Evolutionary conservation across 2,113 vertebrate genomes (phyloP).

Genomic region (Tragulus kanchil): DNA sequence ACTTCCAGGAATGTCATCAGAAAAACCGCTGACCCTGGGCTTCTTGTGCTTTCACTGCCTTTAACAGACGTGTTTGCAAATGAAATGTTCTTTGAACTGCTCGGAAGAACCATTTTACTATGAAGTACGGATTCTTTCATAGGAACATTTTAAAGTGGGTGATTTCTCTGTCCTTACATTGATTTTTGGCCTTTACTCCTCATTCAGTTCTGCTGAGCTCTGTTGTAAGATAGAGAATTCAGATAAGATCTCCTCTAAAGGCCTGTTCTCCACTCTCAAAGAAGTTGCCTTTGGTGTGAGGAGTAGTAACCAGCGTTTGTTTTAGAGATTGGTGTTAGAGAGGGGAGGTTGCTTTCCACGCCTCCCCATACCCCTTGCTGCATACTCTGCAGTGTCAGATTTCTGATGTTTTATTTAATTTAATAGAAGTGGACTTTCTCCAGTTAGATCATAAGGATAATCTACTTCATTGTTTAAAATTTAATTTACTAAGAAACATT

Average conservation of each 20-base stretch:
- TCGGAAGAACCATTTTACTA: neutral
- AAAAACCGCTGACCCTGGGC: neutral
- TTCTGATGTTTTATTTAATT: neutral
- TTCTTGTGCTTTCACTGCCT: neutral
- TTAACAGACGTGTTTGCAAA: neutral
- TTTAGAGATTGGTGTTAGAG: neutral
- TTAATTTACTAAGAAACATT: neutral
- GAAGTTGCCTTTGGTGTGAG: neutral
- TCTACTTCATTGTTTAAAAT: neutral
- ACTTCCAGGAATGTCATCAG: neutral
- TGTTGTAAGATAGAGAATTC: neutral
- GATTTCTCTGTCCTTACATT: neutral
- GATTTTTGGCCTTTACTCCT: neutral
- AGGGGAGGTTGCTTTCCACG: neutral
- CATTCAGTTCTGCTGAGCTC: neutral
- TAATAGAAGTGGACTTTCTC: neutral
- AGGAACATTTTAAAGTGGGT: neutral
- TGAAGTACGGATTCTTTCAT: neutral
- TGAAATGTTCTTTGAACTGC: neutral
- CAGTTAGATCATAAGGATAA: neutral
- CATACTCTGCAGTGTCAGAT: neutral
- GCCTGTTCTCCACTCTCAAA: neutral
- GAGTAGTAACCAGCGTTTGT: neutral
- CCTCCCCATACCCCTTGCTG: accelerated
- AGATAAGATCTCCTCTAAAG: neutral